A percentile compares a stretch with the other conserved stretches of the same genome.
Conservation (phyloP, 1,140 invertebrate genomes). For the Pogonomyrmex californicus region DNA sequence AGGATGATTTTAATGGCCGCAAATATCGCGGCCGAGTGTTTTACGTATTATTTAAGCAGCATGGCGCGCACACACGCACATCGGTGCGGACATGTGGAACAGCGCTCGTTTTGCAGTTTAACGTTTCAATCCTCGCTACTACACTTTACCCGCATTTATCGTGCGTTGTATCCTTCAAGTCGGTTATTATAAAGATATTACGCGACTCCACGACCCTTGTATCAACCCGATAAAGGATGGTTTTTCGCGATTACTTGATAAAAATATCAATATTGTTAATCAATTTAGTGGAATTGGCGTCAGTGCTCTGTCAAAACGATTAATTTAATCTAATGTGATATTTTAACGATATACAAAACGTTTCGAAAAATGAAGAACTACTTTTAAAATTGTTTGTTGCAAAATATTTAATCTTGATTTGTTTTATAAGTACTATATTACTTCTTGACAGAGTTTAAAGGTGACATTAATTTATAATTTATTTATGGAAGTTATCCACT, state of each 20-base stretch:
- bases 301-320: not conserved
- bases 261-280: not conserved
- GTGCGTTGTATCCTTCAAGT: slow-evolving; percentile 36
- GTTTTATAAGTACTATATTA: not conserved
- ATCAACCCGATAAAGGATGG: not conserved
- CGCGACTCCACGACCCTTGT: not conserved
- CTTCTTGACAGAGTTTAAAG: too few species aligned
- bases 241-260: slow-evolving; percentile 8
- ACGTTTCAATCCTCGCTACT: slow-evolving; percentile 48
- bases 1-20: slow-evolving; percentile 79
- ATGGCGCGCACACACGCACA: not conserved
- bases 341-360: not conserved
- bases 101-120: slow-evolving; percentile 54
- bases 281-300: not conserved
- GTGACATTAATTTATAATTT: too few species aligned
- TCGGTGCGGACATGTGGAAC: slow-evolving; percentile 1
- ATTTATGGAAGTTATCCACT: too few species aligned
- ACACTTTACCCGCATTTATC: slow-evolving; percentile 30
- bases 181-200: slow-evolving; percentile 61
- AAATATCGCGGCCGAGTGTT: slow-evolving; percentile 63
- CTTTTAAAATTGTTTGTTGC: not conserved
- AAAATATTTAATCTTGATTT: not conserved
- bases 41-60: slow-evolving; percentile 52
- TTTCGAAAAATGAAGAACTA: not conserved
- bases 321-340: not conserved